Conservation (phyloP, 2,888 invertebrate species). For the Scaptomyza reducta region DNA sequence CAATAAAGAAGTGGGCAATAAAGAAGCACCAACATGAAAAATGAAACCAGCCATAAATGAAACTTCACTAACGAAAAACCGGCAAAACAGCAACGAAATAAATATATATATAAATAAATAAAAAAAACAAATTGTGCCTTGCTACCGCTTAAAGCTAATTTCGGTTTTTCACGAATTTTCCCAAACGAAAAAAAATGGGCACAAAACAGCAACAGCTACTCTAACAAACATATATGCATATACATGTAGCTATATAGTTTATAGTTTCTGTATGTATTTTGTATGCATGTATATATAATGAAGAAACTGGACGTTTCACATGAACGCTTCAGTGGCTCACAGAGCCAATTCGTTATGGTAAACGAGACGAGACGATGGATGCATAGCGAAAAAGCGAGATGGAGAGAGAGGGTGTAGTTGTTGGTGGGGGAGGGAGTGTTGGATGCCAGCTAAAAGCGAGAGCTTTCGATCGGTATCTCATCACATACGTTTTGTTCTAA, state of each 20-base stretch:
- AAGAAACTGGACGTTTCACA: conserved; percentile 82
- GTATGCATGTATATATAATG: conserved; percentile 11
- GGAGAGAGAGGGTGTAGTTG: background rate
- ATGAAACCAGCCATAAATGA: conserved; percentile 43
- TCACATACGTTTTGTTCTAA: background rate
- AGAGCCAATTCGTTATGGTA: conserved; percentile 50
- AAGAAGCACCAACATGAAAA: conserved; percentile 28
- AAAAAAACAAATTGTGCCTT: conserved; percentile 53
- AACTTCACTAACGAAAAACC: conserved; percentile 52
- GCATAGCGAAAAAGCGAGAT: background rate
- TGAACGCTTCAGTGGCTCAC: conserved; percentile 81
- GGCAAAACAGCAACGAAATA: conserved; percentile 25
- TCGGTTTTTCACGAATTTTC: conserved; percentile 69
- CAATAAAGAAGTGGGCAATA: conserved; percentile 10
- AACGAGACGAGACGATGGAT: conserved; percentile 38
- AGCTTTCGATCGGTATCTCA: conserved; percentile 29
- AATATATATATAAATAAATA: too few relatives aligned
- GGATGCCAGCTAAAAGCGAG: conserved; percentile 40
- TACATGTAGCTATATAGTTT: background rate
- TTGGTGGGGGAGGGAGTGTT: background rate
- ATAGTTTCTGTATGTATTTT: conserved; percentile 16
- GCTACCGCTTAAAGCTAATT: conserved; percentile 64
- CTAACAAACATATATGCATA: conserved; percentile 26
- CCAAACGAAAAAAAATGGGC: conserved; percentile 58
- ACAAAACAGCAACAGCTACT: conserved; percentile 51